These are phyloP conservation scores for Rhabditophanes sp. DNA, from an alignment of 2,888 invertebrate genomes.

Conservation along the genomic window DNA sequence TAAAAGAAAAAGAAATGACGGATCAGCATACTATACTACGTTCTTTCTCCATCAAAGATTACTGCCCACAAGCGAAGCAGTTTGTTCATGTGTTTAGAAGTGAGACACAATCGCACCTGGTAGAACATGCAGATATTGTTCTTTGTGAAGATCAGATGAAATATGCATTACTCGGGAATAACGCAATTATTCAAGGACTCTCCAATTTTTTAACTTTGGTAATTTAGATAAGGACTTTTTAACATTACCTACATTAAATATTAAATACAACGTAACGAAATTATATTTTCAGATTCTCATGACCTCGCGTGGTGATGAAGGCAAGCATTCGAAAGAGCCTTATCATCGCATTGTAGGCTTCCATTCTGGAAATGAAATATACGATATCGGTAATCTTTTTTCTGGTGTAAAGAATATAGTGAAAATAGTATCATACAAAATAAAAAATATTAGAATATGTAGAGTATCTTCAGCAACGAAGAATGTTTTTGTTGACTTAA, in stretches of 20 bases:
- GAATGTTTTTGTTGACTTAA: neutral
- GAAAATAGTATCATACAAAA: too few species aligned
- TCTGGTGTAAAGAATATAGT: conserved; percentile 38
- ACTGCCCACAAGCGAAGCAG: conserved; percentile 84
- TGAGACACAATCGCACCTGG: conserved; percentile 92
- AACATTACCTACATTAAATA: conserved; percentile 7
- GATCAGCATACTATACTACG: conserved; percentile 63
- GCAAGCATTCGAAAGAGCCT: conserved; percentile 81
- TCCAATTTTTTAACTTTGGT: conserved; percentile 86
- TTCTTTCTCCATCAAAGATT: conserved; percentile 96
- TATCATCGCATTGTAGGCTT: conserved; percentile 96
- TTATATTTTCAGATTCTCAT: conserved; percentile 3
- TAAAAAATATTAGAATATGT: neutral
- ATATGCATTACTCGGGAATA: conserved; percentile 88
- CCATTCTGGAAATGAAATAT: conserved; percentile 96
- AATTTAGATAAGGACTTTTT: conserved; percentile 65
- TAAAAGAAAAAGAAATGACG: conserved; percentile 41
- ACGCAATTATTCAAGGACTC: conserved; percentile 91
- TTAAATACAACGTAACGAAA: too few species aligned
- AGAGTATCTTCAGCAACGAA: neutral
- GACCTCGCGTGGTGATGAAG: conserved; percentile 57
- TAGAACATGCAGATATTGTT: conserved; percentile 92
- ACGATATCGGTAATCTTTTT: too few species aligned
- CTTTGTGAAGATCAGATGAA: conserved; percentile 98
- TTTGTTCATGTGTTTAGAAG: conserved; percentile 96